Evolutionary conservation across 1,140 invertebrate genomes (phyloP).

Genomic region (Subanguina moxae): DNA sequence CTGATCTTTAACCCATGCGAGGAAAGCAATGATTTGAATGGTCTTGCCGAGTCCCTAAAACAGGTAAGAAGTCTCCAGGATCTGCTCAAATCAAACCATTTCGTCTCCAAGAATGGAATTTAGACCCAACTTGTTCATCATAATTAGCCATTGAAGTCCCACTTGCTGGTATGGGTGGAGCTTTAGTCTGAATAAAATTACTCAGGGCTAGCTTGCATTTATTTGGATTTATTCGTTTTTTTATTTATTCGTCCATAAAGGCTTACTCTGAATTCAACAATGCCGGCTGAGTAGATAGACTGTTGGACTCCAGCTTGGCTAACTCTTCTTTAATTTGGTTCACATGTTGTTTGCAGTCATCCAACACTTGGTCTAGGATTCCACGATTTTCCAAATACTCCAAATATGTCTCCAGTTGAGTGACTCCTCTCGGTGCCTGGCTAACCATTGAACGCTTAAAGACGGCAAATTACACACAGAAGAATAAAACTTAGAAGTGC

Average conservation of each 20-base stretch:
- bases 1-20: slow-evolving; percentile 45
- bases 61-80: slow-evolving; percentile 18
- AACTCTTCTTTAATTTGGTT: slow-evolving; percentile 40
- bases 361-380: slow-evolving; percentile 47
- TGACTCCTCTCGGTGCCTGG: not conserved
- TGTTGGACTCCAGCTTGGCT: slow-evolving; percentile 4
- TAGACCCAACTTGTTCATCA: slow-evolving; percentile 80
- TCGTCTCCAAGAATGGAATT: slow-evolving; percentile 90
- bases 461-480: slow-evolving; percentile 4
- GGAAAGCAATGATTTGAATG: slow-evolving; percentile 53
- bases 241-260: slow-evolving; percentile 16
- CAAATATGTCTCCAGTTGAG: slow-evolving; percentile 18
- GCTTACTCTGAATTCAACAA: slow-evolving; percentile 3
- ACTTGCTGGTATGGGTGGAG: slow-evolving; percentile 84
- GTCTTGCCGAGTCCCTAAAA: slow-evolving; percentile 51
- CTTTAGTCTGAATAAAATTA: slow-evolving; percentile 33
- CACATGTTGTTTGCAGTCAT: slow-evolving; percentile 43
- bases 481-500: not conserved
- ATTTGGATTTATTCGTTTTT: too few relatives aligned
- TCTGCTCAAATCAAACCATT: slow-evolving; percentile 65
- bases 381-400: slow-evolving; percentile 30
- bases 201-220: not conserved
- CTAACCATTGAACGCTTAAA: slow-evolving; percentile 27
- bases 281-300: not conserved
- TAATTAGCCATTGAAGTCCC: slow-evolving; percentile 85